Evolutionary conservation across 2,888 invertebrate genomes (phyloP), one percentile per base, ranked within the genome.

Genomic region (Patella pellucida): DNA sequence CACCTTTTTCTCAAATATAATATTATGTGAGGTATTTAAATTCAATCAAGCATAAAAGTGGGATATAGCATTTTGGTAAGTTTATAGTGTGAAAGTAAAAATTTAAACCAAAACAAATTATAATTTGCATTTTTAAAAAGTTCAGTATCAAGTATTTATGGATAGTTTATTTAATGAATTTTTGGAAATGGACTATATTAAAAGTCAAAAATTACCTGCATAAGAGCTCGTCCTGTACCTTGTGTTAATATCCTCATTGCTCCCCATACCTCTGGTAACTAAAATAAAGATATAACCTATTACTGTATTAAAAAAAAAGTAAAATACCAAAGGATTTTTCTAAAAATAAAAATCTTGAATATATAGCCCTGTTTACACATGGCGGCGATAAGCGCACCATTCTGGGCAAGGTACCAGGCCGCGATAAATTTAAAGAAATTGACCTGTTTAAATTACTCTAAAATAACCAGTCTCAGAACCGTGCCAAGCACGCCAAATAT

Each of bases 151-250:
- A 23, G n/a, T 69, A 7, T 16, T 69, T 69, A 69, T 16, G 7
- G 7, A 70, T 50, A 15, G 15, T 70, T 41, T n/a, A 2, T 69
- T 27, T 15, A 23, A 69, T 12, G 50, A 9, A 41, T 41, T 2
- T 27, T 27, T 27, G 7, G 9, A 41, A 41, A 41, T 41, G 9
- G 41, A 41, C 41, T 41, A 41, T 41, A 41, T 41, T 41, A 41
- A 41, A 41, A 0, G 41, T 41, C 41, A 41, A 41, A 41, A 41
- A 75, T 52, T 74, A 88, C 87, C 93, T 98, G 97, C 82, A 98
- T 93, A 86, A 98, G 94, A 4, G 97, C 97, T 92, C 95, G 96
- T n/a, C 98, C 98, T 3, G 96, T 95, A 81, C 98, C 98, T 89
- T 95, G 95, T 0, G 96, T 97, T 84, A 96, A 95, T 69, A 97